A percentile compares a stretch with the other conserved stretches of the same genome.
phyloP scores from a whole-genome alignment of 2,797 vertebrate genomes.

The Mormyrops attenuatus region DNA sequence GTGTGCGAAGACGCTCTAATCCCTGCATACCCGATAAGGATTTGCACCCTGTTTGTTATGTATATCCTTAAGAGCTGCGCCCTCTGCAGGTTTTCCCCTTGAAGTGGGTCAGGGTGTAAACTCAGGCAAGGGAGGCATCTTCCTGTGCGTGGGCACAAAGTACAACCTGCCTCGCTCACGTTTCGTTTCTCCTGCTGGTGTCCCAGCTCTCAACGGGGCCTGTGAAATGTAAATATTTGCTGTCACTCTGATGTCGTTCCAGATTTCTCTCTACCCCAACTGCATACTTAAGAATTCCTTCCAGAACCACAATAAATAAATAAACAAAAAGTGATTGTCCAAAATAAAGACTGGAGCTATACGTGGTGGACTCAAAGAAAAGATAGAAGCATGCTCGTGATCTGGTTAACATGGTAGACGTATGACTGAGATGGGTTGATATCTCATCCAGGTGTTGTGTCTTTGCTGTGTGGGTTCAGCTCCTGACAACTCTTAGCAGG shows the following conservation, averaged over 20 bases:
- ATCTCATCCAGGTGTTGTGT: not conserved
- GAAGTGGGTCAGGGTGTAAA: not conserved
- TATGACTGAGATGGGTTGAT: not conserved
- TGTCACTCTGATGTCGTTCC: slow-evolving; percentile 32
- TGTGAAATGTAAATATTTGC: slow-evolving; percentile 34
- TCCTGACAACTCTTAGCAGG: not conserved
- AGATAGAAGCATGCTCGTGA: not conserved
- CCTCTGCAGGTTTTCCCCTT: not conserved
- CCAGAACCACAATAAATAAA: slow-evolving; percentile 19
- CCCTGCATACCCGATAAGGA: not conserved
- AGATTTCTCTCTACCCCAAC: not conserved
- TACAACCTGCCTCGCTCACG: slow-evolving; percentile 13
- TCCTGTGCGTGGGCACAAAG: slow-evolving; percentile 9
- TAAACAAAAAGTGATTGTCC: slow-evolving; percentile 35
- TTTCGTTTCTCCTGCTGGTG: slow-evolving; percentile 29
- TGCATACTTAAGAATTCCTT: slow-evolving; percentile 18
- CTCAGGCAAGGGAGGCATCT: not conserved
- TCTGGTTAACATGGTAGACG: not conserved
- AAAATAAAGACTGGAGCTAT: slow-evolving; percentile 20
- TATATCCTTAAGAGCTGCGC: not conserved
- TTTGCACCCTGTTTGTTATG: not conserved
- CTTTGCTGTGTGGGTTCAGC: not conserved
- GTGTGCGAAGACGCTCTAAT: not conserved
- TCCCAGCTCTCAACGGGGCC: slow-evolving; percentile 30
- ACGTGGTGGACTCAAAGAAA: not conserved